Base-by-base conservation (phyloP, 1,140 invertebrate genomes). In the Temnothorax nylanderi region DNA sequence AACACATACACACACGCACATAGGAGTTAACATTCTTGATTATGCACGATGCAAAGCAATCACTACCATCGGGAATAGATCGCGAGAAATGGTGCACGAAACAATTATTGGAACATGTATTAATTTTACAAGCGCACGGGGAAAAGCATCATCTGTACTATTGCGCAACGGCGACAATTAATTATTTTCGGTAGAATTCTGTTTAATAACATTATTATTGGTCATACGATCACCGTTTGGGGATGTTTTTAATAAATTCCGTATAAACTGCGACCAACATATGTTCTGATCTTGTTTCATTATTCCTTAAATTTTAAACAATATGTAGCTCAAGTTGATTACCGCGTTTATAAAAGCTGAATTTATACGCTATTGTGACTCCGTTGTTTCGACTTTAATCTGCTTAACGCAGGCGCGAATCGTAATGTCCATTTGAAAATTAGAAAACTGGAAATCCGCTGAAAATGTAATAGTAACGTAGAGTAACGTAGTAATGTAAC, bases 121-220 rank as follows among this genome's bases (percentile, higher is more conserved):
- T 84, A 84, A 84, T 84, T 84, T 84, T 84, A 74, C 80, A 32
- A 60, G 54, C 41, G 54, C 41, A 41, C 34, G 2, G 72, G 18
- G 32, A 49, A 44, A 37, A 77, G 41, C 34, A 67, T 85, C 76
- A 86, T 82, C 85, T 60, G 41, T 32, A 60, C 34, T 26, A 41
- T n/a, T 18, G 51, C n/a, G 37, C 44, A 67, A 16, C 65, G 18
- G 41, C 16, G 6, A 1, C 54, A 76, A 76, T 84, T 88, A 74
- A 71, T 71, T 56, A 67, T 69, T 58, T 47, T 62, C 32, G 5
- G 26, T 49, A 62, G 60, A 71, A 60, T 51, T 74, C 54, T n/a
- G 44, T 47, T 26, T 88, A 84, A 88, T 82, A 67, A 44, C 51
- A 80, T 89, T 89, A 69, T 89, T 76, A 80, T 86, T 85, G 88